Base-by-base conservation (phyloP, 2,888 invertebrate species). In the Pasiphila rectangulata region DNA sequence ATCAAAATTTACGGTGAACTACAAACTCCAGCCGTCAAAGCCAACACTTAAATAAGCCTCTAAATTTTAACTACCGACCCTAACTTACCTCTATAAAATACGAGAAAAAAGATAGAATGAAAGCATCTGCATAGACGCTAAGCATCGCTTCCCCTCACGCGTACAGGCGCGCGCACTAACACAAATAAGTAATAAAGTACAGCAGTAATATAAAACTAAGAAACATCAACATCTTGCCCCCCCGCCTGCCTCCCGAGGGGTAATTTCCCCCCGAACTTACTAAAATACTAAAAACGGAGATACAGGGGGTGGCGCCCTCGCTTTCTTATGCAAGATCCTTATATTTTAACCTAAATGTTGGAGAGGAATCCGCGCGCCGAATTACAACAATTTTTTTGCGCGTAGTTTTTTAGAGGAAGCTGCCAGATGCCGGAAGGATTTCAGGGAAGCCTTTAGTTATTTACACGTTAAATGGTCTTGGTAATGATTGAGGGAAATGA, bases 211-310 rank as follows among this genome's bases (percentile, higher is more conserved):
- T 88, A 88, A 88, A 88, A 88, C 88, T 88, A 88, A 87, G 87
- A 85, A 88, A 87, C 87, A 88, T 88, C 87, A 88, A 87, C 88
- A 87, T 88, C 88, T 88, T 83, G 69, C 75, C 73, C 67, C 69
- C 72, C 64, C 61, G 55, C 49, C 52, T 61, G 62, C 69, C 71
- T 63, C 63, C 56, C 63, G 66, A 70, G 71, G 80, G 86, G 83
- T 81, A 79, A 84, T 81, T 83, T 81, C 73, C 79, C 73, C 87
- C 85, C 79, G 82, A 88, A 88, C 88, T 88, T 87, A 88, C 86
- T 88, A 88, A 88, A 88, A 87, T 88, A 88, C 87, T 88, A 88
- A 88, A 88, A 88, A 88, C 88, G 86, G 85, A 87, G 87, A 88
- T 88, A 86, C 83, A 75, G 79, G 69, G 83, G 81, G 75, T 67